Evolutionary conservation across 2,113 vertebrate species (phyloP).

Genomic region (Poeciliopsis prolifica): DNA sequence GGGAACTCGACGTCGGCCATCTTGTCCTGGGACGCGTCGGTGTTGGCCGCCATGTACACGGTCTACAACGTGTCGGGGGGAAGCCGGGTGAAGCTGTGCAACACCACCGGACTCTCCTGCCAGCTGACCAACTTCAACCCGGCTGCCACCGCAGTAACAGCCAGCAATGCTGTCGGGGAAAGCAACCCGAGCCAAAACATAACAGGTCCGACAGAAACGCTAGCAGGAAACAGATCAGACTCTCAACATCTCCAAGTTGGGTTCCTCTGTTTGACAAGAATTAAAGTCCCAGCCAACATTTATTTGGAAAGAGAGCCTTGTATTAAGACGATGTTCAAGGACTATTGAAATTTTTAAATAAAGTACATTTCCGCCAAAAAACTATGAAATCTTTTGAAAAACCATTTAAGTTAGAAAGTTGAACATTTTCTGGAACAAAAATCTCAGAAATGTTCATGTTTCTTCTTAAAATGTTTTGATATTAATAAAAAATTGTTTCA

Average conservation of each 20-base stretch:
- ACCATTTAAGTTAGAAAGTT: too few species aligned
- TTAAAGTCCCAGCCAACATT: too few species aligned
- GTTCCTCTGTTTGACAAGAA: too few species aligned
- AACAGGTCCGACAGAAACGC: constrained; percentile 52
- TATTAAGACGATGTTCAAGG: too few species aligned
- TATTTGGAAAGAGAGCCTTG: too few species aligned
- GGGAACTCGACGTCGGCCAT: constrained; percentile 27
- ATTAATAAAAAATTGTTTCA: too few species aligned
- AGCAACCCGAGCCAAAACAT: constrained; percentile 57
- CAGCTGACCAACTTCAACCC: constrained; percentile 34
- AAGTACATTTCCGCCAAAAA: too few species aligned
- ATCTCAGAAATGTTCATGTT: too few species aligned
- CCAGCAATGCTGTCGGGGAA: constrained; percentile 73
- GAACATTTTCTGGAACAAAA: too few species aligned
- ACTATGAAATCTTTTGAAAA: too few species aligned
- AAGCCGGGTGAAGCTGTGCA: constrained; percentile 51
- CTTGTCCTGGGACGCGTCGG: constrained; percentile 66
- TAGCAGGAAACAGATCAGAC: neutral
- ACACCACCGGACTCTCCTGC: constrained; percentile 69
- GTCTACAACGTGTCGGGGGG: constrained; percentile 47
- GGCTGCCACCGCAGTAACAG: constrained; percentile 57
- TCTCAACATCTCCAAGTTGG: neutral
- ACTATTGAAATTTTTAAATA: too few species aligned
- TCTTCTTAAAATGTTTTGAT: too few species aligned
- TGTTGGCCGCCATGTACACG: constrained; percentile 67